Conservation (phyloP, 2,113 vertebrate species). For the Esox niger region DNA sequence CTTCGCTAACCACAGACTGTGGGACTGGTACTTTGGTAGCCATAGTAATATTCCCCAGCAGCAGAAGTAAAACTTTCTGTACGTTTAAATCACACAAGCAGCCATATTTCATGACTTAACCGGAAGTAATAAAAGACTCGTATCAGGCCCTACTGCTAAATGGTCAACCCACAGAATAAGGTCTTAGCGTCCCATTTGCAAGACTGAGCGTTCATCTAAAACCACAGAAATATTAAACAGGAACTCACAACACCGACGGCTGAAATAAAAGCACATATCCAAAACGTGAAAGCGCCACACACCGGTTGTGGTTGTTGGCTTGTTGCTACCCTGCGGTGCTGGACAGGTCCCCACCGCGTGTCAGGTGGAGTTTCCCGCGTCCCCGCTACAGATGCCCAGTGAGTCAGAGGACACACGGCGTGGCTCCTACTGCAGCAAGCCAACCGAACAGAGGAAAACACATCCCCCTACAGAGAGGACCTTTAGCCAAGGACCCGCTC, state of each 20-base stretch:
- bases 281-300: neutral
- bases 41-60: slow-evolving; percentile 19
- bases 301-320: neutral
- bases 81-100: slow-evolving; percentile 12
- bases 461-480: no score
- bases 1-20: slow-evolving; percentile 19
- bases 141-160: slow-evolving; percentile 45
- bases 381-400: neutral
- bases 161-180: slow-evolving; percentile 58
- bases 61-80: slow-evolving; percentile 23
- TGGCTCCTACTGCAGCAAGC: slow-evolving; percentile 15
- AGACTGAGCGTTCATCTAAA: slow-evolving; percentile 27
- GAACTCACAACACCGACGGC: neutral
- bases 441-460: no score
- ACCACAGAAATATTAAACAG: slow-evolving; percentile 11
- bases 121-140: slow-evolving; percentile 48
- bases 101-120: slow-evolving; percentile 40
- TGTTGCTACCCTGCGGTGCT: neutral
- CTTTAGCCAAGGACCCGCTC: no score
- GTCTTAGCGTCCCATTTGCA: slow-evolving; percentile 42
- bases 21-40: neutral
- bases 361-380: neutral
- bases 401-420: slow-evolving; percentile 2
- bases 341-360: neutral
- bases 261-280: no score